These are phyloP conservation scores for Streblospio benedicti DNA, from an alignment of 1,140 invertebrate genomes.

Conservation along the genomic window DNA sequence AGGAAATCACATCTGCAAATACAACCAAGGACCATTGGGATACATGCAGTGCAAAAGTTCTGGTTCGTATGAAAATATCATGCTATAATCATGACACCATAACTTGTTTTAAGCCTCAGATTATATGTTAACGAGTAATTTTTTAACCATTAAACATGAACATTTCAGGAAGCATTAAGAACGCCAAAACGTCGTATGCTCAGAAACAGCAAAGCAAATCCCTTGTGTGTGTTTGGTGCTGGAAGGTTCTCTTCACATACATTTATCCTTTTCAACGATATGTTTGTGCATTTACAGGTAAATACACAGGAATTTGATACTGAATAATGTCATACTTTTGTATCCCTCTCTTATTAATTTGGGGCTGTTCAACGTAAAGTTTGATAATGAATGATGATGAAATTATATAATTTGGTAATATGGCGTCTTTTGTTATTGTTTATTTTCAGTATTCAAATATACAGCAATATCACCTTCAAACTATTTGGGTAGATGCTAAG, in stretches of 20 bases:
- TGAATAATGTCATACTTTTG: too few species aligned
- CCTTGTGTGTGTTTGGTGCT: conserved; percentile 57
- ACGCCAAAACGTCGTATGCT: conserved; percentile 63
- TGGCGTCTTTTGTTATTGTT: too few species aligned
- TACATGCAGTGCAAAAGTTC: conserved; percentile 53
- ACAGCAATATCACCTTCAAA: conserved; percentile 57
- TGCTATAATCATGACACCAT: too few species aligned
- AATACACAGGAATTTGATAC: too few species aligned
- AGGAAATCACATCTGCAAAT: conserved; percentile 61
- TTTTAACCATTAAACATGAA: neutral
- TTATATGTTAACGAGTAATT: neutral
- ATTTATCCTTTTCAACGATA: conserved; percentile 54
- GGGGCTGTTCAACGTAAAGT: too few species aligned
- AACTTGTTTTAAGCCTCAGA: too few species aligned
- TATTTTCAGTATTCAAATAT: conserved; percentile 26
- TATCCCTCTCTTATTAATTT: too few species aligned
- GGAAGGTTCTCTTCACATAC: conserved; percentile 61
- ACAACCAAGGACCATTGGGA: conserved; percentile 69
- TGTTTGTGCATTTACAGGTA: conserved; percentile 44
- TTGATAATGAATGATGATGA: too few species aligned
- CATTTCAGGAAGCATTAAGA: conserved; percentile 54
- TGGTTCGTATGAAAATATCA: conserved; percentile 38
- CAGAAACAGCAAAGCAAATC: conserved; percentile 63
- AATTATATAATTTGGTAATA: too few species aligned
- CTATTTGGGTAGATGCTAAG: conserved; percentile 67